A percentile compares a stretch with the other conserved stretches of the same genome.
Conservation (phyloP, 2,888 invertebrate species). For the Drosophila silvestris region DNA sequence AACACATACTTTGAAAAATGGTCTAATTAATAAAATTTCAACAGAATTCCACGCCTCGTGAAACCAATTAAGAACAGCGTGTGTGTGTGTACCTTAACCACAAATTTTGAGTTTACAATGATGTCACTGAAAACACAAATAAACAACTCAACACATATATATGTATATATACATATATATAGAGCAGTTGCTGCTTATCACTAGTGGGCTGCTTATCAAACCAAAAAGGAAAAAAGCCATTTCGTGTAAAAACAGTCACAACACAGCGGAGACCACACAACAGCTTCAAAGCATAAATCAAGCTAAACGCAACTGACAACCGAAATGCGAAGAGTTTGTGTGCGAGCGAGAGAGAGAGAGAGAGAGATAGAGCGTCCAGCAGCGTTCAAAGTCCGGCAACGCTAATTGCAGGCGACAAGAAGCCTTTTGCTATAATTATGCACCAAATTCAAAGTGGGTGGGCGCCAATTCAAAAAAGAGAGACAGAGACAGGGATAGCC, state of each 20-base stretch:
- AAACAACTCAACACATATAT: neutral
- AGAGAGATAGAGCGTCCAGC: slow-evolving; percentile 56
- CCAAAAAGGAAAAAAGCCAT: neutral
- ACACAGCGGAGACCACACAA: slow-evolving; percentile 47
- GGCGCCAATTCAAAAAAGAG: slow-evolving; percentile 55
- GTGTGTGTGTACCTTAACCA: slow-evolving; percentile 42
- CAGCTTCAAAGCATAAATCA: slow-evolving; percentile 76
- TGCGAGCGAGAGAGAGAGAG: slow-evolving; percentile 4
- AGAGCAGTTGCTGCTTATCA: slow-evolving; percentile 51
- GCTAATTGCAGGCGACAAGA: slow-evolving; percentile 70
- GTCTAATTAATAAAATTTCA: slow-evolving; percentile 52
- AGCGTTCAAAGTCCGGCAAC: slow-evolving; percentile 43
- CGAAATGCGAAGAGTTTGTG: slow-evolving; percentile 4
- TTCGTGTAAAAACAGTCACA: slow-evolving; percentile 22
- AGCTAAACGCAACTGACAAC: slow-evolving; percentile 61
- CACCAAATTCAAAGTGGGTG: slow-evolving; percentile 66
- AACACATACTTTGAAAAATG: slow-evolving; percentile 13
- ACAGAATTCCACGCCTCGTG: slow-evolving; percentile 39
- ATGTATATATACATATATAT: neutral
- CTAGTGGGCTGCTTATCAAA: slow-evolving; percentile 46
- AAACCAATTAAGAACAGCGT: slow-evolving; percentile 42
- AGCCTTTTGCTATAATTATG: slow-evolving; percentile 77
- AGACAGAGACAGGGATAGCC: neutral
- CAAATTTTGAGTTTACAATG: slow-evolving; percentile 33
- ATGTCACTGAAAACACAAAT: slow-evolving; percentile 44